A percentile compares a stretch with the other conserved stretches of the same genome.
These are phyloP conservation scores for Urocynchramus pylzowi DNA, from an alignment of 2,113 vertebrate species.

Conservation along the genomic window DNA sequence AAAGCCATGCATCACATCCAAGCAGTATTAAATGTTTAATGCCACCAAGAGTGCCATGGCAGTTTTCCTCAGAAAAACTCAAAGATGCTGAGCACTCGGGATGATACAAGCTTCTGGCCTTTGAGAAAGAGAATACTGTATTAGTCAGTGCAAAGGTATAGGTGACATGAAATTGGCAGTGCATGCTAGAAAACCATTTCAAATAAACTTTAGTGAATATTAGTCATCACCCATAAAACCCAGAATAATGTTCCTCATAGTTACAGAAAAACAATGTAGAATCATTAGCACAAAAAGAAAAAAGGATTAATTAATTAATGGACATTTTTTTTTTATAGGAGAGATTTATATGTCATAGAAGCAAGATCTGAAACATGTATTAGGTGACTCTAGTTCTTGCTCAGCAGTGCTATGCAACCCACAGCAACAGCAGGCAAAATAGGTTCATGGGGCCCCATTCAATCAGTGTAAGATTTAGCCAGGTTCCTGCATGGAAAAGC, in stretches of 20 bases:
- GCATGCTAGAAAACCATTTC: not conserved
- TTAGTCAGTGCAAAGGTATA: not conserved
- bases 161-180: not conserved
- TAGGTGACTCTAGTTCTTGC: not conserved
- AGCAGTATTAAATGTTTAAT: not conserved
- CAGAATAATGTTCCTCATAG: not conserved
- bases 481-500: not conserved
- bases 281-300: not conserved
- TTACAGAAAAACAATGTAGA: not conserved
- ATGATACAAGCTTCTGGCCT: not conserved
- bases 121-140: not conserved
- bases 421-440: not conserved
- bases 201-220: not conserved
- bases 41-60: not conserved
- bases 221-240: not conserved
- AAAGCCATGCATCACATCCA: not conserved
- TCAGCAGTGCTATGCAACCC: not conserved
- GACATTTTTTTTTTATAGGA: not conserved
- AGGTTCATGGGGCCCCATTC: not conserved
- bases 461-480: fast-evolving
- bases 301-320: not conserved
- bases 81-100: not conserved
- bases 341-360: not conserved
- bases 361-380: not conserved
- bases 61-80: not conserved